phyloP scores from a whole-genome alignment of 2,888 invertebrate species.

The Athalia rosae region DNA sequence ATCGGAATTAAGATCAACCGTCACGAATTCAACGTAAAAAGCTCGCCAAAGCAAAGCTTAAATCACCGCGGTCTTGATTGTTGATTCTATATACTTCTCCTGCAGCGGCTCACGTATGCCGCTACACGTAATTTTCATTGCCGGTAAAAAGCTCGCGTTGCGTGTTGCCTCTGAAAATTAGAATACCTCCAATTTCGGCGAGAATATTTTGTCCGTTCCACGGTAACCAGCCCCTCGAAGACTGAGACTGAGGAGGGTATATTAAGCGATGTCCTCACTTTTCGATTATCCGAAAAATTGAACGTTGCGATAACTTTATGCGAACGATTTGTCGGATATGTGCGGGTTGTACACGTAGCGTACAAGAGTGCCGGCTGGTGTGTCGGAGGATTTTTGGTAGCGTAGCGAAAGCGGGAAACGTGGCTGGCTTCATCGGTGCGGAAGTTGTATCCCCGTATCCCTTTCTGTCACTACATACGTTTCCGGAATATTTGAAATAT shows the following conservation, averaged over 20 bases:
- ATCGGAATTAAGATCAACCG: conserved; percentile 33
- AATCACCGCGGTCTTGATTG: conserved; percentile 35
- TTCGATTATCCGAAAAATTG: background rate
- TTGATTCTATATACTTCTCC: background rate
- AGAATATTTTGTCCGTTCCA: too few species aligned
- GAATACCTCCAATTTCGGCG: too few species aligned
- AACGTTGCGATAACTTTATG: background rate
- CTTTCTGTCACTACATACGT: conserved; percentile 24
- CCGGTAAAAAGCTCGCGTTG: too few species aligned
- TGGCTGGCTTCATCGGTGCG: conserved; percentile 13
- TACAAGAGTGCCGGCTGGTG: too few species aligned
- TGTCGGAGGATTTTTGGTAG: too few species aligned
- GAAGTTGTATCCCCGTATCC: background rate
- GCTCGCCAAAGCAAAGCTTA: conserved; percentile 10
- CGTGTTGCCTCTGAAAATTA: too few species aligned
- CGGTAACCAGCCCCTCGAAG: too few species aligned
- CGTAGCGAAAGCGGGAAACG: background rate
- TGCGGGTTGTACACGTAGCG: too few species aligned
- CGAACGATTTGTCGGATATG: background rate
- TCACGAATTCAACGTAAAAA: conserved; percentile 34
- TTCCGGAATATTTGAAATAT: conserved; percentile 43
- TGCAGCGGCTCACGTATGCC: background rate
- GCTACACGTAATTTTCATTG: too few species aligned
- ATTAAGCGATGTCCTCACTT: background rate
- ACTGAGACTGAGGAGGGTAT: too few species aligned